phyloP scores from a whole-genome alignment of 2,888 invertebrate species.

The Griposia aprilina region DNA sequence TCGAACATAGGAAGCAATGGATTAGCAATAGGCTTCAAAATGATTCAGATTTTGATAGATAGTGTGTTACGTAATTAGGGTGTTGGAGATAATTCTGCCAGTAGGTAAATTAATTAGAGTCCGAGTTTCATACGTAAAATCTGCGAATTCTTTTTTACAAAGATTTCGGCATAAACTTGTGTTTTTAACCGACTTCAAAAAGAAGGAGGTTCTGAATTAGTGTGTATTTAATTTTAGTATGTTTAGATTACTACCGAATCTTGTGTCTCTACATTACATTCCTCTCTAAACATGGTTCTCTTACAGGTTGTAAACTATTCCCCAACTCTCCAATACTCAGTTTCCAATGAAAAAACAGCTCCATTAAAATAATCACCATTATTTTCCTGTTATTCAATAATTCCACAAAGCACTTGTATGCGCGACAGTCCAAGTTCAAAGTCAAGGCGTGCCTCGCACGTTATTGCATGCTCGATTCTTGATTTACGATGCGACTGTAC shows the following conservation, averaged over 20 bases:
- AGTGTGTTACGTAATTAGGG: too few species aligned
- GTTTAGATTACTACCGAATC: neutral
- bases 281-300: neutral
- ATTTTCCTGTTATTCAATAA: conserved; percentile 31
- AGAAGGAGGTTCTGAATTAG: too few species aligned
- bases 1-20: too few species aligned
- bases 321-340: fast-evolving
- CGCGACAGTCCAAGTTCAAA: conserved; percentile 80
- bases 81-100: neutral
- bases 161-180: neutral
- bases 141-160: neutral
- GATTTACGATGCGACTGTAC: conserved; percentile 79
- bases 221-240: too few species aligned
- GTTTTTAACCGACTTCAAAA: too few species aligned
- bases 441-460: conserved; percentile 81
- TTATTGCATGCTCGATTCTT: conserved; percentile 74
- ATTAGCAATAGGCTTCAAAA: too few species aligned
- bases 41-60: too few species aligned
- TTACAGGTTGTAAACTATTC: neutral
- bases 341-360: neutral
- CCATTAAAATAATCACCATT: neutral
- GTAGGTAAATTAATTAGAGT: neutral
- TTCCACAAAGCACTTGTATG: conserved; percentile 68
- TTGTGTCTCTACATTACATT: neutral
- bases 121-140: neutral